These are phyloP conservation scores for Mycteria americana DNA, from an alignment of 2,797 vertebrate species.

Conservation along the genomic window DNA sequence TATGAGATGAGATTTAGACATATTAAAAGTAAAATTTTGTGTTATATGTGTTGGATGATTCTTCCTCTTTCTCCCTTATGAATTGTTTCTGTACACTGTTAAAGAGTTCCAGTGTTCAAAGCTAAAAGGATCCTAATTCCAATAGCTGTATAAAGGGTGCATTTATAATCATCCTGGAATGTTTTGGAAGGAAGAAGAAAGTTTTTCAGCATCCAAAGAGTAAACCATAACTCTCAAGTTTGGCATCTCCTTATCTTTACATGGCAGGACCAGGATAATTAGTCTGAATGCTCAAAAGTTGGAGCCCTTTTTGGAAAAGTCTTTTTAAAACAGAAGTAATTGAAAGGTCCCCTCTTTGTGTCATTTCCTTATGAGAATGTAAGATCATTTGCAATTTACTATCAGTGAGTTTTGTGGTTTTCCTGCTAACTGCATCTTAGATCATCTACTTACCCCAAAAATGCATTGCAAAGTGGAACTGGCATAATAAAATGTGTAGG, in stretches of 20 bases:
- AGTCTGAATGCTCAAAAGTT: background rate
- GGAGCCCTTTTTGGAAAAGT: background rate
- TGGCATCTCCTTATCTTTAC: rapidly evolving
- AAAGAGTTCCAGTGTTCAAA: background rate
- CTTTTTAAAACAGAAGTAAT: background rate
- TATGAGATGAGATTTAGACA: background rate
- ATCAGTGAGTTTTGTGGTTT: background rate
- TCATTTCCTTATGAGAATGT: background rate
- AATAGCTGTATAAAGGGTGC: background rate
- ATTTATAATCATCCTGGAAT: background rate
- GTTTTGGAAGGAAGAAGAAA: background rate
- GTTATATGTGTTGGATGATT: background rate
- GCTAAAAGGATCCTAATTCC: background rate
- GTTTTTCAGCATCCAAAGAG: background rate
- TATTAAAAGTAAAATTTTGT: background rate
- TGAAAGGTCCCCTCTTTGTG: background rate
- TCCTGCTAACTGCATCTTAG: background rate
- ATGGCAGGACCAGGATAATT: background rate
- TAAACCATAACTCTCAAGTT: background rate
- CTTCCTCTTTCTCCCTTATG: background rate
- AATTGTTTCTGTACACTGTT: background rate
- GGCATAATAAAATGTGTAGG: background rate
- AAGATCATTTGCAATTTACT: background rate
- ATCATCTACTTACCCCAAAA: background rate
- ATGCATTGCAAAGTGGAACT: background rate